Percentiles rank a stretch among this genome's conserved stretches.
Evolutionary conservation across 37 sponge, comb jelly and placozoan species (phyloP).

Genomic region (Bolinopsis microptera): DNA sequence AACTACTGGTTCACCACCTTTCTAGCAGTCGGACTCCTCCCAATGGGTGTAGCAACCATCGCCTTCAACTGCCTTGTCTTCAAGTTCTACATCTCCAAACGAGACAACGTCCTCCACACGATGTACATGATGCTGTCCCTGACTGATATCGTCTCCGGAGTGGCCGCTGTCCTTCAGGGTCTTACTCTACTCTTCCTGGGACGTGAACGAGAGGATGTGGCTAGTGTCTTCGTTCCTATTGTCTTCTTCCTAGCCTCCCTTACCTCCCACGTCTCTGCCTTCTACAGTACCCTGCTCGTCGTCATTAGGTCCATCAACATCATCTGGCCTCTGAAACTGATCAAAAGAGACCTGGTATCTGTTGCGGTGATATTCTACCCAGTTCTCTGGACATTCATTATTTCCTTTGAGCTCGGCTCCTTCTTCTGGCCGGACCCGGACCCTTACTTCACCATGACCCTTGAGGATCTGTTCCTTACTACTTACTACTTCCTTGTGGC

Average conservation of each 20-base stretch:
- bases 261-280: conserved; percentile 37
- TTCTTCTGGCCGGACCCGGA: background rate
- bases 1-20: conserved; percentile 30
- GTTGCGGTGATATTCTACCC: conserved; percentile 29
- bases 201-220: background rate
- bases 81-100: conserved; percentile 49
- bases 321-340: conserved; percentile 60
- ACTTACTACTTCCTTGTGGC: conserved; percentile 51
- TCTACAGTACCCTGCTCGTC: conserved; percentile 42
- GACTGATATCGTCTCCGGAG: background rate
- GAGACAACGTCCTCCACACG: conserved; percentile 54
- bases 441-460: background rate
- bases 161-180: conserved; percentile 42
- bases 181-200: background rate
- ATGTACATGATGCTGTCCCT: conserved; percentile 62
- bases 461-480: background rate
- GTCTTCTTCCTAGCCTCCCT: conserved; percentile 42
- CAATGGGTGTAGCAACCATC: conserved; percentile 54
- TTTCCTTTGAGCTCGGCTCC: background rate
- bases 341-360: background rate
- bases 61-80: conserved; percentile 25
- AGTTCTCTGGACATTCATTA: background rate
- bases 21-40: background rate
- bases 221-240: conserved; percentile 5
- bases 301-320: conserved; percentile 47